Conservation (phyloP, 2,113 vertebrate genomes). For the Lipophrys pholis region DNA sequence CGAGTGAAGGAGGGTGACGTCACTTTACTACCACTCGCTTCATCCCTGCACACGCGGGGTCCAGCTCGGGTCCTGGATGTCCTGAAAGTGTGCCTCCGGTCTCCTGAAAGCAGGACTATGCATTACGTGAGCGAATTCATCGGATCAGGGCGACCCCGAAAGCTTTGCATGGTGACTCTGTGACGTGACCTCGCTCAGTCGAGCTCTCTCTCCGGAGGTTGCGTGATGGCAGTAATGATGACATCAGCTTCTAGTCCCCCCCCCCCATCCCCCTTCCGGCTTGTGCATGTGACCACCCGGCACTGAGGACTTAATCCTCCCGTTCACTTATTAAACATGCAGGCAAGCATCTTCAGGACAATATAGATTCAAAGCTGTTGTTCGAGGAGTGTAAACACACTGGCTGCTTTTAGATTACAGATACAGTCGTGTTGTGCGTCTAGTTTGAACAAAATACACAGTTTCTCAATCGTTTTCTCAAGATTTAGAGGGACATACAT, state of each 20-base stretch:
- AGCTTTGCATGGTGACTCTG: constrained; percentile 24
- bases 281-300: not conserved
- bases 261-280: not conserved
- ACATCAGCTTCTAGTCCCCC: constrained; percentile 25
- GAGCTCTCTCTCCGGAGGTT: constrained; percentile 23
- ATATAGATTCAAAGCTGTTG: not conserved
- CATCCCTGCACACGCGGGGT: not conserved
- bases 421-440: too few relatives aligned
- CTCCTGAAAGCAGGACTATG: too few relatives aligned
- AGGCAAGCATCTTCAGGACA: not conserved
- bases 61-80: not conserved
- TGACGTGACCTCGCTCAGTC: constrained; percentile 14
- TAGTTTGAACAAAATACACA: too few relatives aligned
- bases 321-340: not conserved
- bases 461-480: too few relatives aligned
- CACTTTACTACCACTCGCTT: not conserved
- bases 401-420: too few relatives aligned
- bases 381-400: not conserved
- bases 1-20: not conserved
- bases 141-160: not conserved
- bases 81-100: not conserved
- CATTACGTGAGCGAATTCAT: not conserved
- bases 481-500: too few relatives aligned
- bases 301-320: constrained; percentile 15
- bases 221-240: constrained; percentile 49